A percentile compares a stretch with the other conserved stretches of the same genome.
These are phyloP conservation scores for Indri indri DNA, from an alignment of 2,113 vertebrate species.

Conservation along the genomic window DNA sequence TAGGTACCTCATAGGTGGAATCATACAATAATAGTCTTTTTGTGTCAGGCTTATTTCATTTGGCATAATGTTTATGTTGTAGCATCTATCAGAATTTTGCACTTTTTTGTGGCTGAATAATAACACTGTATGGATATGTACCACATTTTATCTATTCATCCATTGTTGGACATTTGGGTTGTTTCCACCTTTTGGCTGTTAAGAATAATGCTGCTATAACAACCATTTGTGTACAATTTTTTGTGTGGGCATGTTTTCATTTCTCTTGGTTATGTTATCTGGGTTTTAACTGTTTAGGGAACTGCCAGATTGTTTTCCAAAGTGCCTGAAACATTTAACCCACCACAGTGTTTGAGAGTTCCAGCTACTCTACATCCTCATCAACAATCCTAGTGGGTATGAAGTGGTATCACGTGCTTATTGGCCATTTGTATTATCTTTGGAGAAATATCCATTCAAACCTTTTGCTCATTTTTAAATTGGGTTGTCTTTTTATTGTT, in stretches of 20 bases:
- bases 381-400: neutral
- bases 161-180: no score
- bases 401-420: neutral
- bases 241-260: neutral
- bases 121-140: neutral
- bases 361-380: neutral
- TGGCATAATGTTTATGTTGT: neutral
- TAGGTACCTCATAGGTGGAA: neutral
- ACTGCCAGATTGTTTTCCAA: neutral
- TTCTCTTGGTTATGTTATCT: neutral
- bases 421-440: neutral
- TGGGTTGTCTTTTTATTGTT: neutral
- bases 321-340: neutral
- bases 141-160: neutral
- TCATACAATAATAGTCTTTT: neutral
- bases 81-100: neutral
- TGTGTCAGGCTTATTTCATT: neutral
- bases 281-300: neutral
- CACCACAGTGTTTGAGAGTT: neutral
- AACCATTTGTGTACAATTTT: neutral
- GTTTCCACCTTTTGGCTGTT: neutral
- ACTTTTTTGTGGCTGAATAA: neutral
- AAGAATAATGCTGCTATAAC: neutral
- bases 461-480: neutral
- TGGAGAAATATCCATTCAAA: neutral